Evolutionary conservation across 2,797 vertebrate species (phyloP), one percentile per base, ranked within the genome.

Genomic region (Enteromius anoplus): DNA sequence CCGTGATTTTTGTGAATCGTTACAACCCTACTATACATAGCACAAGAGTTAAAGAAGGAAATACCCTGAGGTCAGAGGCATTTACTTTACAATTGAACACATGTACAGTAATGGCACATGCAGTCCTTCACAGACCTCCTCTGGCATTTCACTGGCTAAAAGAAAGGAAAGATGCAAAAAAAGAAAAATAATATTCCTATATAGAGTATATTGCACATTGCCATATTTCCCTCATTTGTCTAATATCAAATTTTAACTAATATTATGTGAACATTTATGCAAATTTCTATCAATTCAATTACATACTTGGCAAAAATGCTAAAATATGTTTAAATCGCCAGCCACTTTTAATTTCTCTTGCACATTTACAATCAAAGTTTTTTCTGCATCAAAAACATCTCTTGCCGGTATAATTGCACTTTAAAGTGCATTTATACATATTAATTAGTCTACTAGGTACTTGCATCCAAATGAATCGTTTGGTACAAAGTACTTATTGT

Each of bases 41-140:
- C 78, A n/a, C 3, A 11, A 29, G 51, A n/a, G 66, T 71, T 80
- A 45, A 64, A 81, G 73, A 64, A 49, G 69, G 29, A 81, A 81
- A 53, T 29, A 37, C 53, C 9, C 37, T 45, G 55, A 29, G 55
- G n/a, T 60, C 23, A 21, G 51, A 32, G 51, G 9, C n/a, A 55
- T 68, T 69, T 55, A 79, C 5, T 2, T 19, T 12, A 49, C 26
- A 37, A 19, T 78, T 4, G 37, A 51, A 45, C 32, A 37, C 71
- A 37, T 55, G 77, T 29, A 62, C 58, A 62, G 23, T 68, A 68
- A 53, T 40, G 64, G 8, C 47, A 53, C 51, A 60, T 15, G 40
- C 34, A n/a, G 26, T 71, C 68, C n/a, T 26, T 47, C 17, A 45
- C 17, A 71, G 72, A 75, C n/a, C 21, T 55, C 15, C 32, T 23